A percentile compares a stretch with the other conserved stretches of the same genome.
These are phyloP conservation scores for Ceratoteleas bidentatus DNA, from an alignment of 1,140 invertebrate species.

Conservation along the genomic window DNA sequence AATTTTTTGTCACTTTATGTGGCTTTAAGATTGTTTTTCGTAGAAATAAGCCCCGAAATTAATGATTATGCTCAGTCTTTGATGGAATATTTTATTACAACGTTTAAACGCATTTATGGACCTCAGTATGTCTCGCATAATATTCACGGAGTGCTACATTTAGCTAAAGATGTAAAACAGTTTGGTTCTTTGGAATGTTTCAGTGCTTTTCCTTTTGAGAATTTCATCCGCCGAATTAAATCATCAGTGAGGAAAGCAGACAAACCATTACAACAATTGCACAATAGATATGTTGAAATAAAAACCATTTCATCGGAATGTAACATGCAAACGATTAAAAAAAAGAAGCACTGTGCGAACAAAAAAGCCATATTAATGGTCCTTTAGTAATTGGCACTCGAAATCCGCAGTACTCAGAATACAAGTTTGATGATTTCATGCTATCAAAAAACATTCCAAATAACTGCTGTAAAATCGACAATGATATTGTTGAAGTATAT, in stretches of 20 bases:
- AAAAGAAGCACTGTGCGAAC: not conserved
- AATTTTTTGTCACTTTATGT: not conserved
- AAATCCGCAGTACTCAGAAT: not conserved
- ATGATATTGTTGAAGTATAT: slow-evolving; percentile 2
- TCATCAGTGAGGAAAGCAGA: too few relatives aligned
- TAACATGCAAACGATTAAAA: not conserved
- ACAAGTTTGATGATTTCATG: not conserved
- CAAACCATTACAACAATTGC: slow-evolving; percentile 1
- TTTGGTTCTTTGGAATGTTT: too few relatives aligned
- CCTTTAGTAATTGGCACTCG: not conserved
- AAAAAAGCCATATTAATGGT: not conserved
- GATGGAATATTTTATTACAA: too few relatives aligned
- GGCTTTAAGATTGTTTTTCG: not conserved
- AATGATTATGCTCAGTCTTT: not conserved
- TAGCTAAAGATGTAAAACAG: too few relatives aligned
- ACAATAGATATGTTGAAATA: not conserved
- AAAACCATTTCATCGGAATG: not conserved
- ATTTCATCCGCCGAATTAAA: too few relatives aligned
- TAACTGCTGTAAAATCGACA: not conserved
- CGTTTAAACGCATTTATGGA: too few relatives aligned
- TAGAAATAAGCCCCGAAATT: not conserved
- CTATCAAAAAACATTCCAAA: not conserved
- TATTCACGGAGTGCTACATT: too few relatives aligned
- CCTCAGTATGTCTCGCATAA: too few relatives aligned
- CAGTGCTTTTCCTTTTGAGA: too few relatives aligned